Conservation (phyloP, 2,888 invertebrate species). For the Euzophera pinguis region DNA sequence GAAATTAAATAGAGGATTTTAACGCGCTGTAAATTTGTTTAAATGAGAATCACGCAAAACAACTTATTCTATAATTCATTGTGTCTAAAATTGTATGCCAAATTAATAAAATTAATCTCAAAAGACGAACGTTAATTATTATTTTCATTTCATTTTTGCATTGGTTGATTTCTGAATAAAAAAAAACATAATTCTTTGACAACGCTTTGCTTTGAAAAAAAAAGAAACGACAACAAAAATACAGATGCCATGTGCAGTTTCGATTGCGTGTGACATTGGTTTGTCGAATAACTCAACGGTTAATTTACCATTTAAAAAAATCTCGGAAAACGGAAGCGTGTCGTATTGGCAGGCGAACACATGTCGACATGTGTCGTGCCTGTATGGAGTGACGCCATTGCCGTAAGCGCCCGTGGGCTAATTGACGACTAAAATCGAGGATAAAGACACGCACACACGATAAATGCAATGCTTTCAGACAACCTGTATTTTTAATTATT, state of each 20-base stretch:
- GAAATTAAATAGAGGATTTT: too few relatives aligned
- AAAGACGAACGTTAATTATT: too few relatives aligned
- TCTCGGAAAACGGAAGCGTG: constrained; percentile 63
- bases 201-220: too few relatives aligned
- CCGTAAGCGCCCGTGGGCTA: constrained; percentile 52
- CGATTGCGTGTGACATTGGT: neutral
- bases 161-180: too few relatives aligned
- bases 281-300: constrained; percentile 1
- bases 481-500: neutral
- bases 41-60: too few relatives aligned
- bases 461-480: neutral
- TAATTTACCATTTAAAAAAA: constrained; percentile 44
- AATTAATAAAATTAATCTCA: too few relatives aligned
- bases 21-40: too few relatives aligned
- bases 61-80: too few relatives aligned
- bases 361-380: constrained; percentile 72
- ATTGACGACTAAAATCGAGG: constrained; percentile 66
- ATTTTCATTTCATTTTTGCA: too few relatives aligned
- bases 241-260: neutral
- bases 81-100: too few relatives aligned
- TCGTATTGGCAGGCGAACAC: constrained; percentile 69
- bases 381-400: constrained; percentile 27
- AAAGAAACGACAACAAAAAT: neutral
- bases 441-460: constrained; percentile 13
- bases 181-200: too few relatives aligned